These are phyloP conservation scores for Todus mexicanus DNA, from an alignment of 2,797 vertebrate species.

Conservation along the genomic window DNA sequence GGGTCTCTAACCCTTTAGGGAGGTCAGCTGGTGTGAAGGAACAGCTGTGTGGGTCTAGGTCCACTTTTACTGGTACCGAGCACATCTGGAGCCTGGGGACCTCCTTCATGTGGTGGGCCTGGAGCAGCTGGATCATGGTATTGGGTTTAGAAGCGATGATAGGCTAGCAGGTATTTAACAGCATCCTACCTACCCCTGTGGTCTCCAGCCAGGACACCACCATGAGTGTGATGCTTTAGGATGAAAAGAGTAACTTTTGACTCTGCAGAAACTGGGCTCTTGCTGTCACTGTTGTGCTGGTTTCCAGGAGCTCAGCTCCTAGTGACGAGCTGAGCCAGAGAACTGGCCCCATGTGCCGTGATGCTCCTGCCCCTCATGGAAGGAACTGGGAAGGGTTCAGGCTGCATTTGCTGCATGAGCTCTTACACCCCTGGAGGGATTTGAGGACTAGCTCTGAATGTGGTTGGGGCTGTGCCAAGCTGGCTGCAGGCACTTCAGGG, in stretches of 20 bases:
- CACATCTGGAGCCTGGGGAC: neutral
- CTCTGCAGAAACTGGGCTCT: neutral
- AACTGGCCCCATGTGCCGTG: fast-evolving
- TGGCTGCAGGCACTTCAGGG: neutral
- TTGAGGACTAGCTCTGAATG: neutral
- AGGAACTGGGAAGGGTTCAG: neutral
- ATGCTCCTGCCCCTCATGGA: neutral
- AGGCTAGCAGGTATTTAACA: fast-evolving
- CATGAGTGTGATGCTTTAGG: neutral
- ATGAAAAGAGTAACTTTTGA: neutral
- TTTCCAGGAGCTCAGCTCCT: neutral
- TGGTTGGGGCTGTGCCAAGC: neutral
- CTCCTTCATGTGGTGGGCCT: fast-evolving
- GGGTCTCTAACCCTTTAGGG: neutral
- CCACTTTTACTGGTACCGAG: neutral
- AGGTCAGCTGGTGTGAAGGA: neutral
- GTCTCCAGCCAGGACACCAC: neutral
- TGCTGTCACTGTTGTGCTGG: too few relatives aligned
- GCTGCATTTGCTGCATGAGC: neutral
- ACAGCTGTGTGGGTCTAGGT: neutral
- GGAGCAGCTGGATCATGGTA: fast-evolving
- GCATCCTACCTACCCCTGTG: neutral
- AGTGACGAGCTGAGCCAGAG: neutral
- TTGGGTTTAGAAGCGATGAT: neutral
- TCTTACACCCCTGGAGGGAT: neutral